Evolutionary conservation across 2,113 vertebrate genomes (phyloP).

Genomic region (Lipotes vexillifer): DNA sequence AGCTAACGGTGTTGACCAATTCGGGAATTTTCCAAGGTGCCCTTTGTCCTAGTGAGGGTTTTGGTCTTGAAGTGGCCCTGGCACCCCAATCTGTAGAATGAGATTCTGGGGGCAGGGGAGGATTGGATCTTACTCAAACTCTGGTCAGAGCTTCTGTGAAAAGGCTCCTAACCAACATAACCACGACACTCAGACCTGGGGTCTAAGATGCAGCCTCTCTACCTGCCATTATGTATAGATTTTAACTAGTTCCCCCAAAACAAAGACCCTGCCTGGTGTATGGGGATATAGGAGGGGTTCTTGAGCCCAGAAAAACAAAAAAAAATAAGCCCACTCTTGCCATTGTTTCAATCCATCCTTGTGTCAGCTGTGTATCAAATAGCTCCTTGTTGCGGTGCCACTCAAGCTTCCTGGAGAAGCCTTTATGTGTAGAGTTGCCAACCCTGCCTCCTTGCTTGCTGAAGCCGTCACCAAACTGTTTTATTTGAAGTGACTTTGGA

Average conservation of each 20-base stretch:
- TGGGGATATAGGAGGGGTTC: constrained; percentile 30
- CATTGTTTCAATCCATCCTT: not conserved
- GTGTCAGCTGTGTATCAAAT: not conserved
- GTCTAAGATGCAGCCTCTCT: constrained; percentile 41
- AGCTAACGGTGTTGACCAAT: not conserved
- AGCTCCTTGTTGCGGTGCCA: not conserved
- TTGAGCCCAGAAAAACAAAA: constrained; percentile 79
- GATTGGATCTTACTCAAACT: not conserved
- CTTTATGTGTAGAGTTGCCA: not conserved
- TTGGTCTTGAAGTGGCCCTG: constrained; percentile 8
- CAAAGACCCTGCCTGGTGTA: constrained; percentile 5
- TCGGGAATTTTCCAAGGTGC: constrained; percentile 33
- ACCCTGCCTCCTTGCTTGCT: not conserved
- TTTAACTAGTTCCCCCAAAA: constrained; percentile 58
- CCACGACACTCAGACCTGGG: constrained; percentile 34
- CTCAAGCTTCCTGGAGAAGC: not conserved
- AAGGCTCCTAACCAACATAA: not conserved
- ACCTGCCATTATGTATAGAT: constrained; percentile 32
- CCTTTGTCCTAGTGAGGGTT: constrained; percentile 43
- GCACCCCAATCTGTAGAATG: not conserved
- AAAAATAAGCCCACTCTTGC: constrained; percentile 69
- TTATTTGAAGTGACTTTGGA: constrained; percentile 17
- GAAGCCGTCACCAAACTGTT: not conserved
- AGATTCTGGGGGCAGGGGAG: not conserved
- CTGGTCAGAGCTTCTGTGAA: constrained; percentile 12